Base-by-base conservation (phyloP, 2,888 invertebrate genomes). In the Catocala nupta region DNA sequence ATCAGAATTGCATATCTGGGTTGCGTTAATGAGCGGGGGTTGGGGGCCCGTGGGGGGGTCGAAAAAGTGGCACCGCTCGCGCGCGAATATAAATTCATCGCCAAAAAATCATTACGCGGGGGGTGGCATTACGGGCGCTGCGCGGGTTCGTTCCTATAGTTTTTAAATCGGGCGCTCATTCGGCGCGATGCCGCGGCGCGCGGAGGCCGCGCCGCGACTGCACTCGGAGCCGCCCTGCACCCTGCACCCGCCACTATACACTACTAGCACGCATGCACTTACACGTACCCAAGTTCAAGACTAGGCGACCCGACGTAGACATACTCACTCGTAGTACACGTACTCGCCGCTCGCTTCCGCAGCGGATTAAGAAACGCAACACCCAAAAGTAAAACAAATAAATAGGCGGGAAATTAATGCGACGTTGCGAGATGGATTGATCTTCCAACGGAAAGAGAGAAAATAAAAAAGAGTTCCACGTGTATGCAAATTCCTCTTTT, bases 21-120 rank as follows among this genome's bases (percentile, higher is more conserved):
- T 93, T 94, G 95, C 94, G 95, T 95, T 95, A 95, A 95, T 95
- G 95, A 95, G 95, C 89, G 93, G 91, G 90, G 91, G 89, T 81
- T 86, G 89, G 86, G 87, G 83, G 85, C 83, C 78, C 83, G 77
- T 82, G 81, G 89, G 93, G 90, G 92, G 90, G 90, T 92, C 92
- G 93, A 94, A 94, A 94, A 93, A 93, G 93, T 93, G 93, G 92
- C 94, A 93, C 94, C 95, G 94, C 93, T 94, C 95, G 95, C 95
- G 95, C 95, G 95, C 95, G 95, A 95, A 95, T 94, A 94, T 95
- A 95, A 96, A 96, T 96, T 96, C 96, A 96, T 96, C 96, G 96
- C 96, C 96, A 96, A 96, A 96, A 96, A 96, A 96, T 96, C 96
- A 96, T 96, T 96, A 96, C 96, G 96, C 96, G 96, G 95, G 96